phyloP scores from a whole-genome alignment of 1,140 invertebrate genomes.

The Triops cancriformis region DNA sequence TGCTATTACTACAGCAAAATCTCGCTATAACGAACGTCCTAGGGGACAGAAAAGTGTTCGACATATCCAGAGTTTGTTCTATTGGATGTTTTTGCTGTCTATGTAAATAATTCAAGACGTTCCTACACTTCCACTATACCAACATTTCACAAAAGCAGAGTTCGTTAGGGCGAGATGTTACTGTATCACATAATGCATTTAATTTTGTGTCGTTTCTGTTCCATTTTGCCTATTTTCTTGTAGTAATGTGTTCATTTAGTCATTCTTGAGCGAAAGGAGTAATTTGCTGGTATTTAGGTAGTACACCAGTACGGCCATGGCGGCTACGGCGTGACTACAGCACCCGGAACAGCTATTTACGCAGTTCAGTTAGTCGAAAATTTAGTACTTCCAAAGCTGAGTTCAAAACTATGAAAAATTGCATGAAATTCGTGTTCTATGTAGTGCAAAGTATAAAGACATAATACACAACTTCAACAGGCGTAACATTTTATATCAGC shows the following conservation, averaged over 20 bases:
- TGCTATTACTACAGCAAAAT: too few species aligned
- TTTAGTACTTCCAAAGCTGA: not conserved
- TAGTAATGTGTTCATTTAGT: not conserved
- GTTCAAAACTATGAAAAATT: not conserved
- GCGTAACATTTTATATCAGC: too few species aligned
- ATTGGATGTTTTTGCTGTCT: too few species aligned
- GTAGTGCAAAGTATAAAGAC: not conserved
- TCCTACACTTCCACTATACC: too few species aligned
- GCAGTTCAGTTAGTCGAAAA: constrained; percentile 59
- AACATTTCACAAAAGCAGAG: too few species aligned
- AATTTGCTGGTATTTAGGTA: constrained; percentile 41
- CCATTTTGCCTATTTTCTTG: not conserved
- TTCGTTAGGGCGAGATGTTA: too few species aligned
- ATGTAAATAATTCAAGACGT: too few species aligned
- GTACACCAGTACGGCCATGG: constrained; percentile 92
- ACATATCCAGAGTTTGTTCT: too few species aligned
- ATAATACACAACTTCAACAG: not conserved
- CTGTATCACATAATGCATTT: too few species aligned
- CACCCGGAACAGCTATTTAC: constrained; percentile 71
- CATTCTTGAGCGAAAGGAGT: not conserved
- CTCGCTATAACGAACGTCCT: too few species aligned
- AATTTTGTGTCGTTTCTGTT: too few species aligned
- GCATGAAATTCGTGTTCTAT: not conserved
- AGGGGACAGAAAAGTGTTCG: too few species aligned
- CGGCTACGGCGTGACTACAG: constrained; percentile 76